Conservation (phyloP, 2,888 invertebrate genomes). For the Tetragonula carbonaria region DNA sequence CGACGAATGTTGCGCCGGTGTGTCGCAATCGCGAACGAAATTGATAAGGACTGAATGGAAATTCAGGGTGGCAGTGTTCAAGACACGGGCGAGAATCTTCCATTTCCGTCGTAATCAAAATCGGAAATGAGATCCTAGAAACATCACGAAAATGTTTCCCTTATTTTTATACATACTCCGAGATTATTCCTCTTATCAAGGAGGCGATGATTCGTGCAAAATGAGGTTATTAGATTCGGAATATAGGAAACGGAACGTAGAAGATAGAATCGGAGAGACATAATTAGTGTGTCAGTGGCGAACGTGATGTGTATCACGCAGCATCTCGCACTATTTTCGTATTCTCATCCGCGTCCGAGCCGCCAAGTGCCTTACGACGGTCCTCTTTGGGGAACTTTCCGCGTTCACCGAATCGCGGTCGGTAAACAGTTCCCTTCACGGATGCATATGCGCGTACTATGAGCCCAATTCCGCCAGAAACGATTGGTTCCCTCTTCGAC, state of each 20-base stretch:
- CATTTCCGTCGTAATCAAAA: not conserved
- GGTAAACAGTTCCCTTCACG: conserved; percentile 77
- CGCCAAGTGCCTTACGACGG: conserved; percentile 68
- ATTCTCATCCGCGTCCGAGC: conserved; percentile 37
- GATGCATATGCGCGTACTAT: conserved; percentile 73
- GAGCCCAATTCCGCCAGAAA: conserved; percentile 76
- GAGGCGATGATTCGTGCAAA: not conserved
- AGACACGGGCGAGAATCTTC: not conserved
- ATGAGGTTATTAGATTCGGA: not conserved
- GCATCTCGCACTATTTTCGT: conserved; percentile 49
- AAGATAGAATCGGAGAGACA: not conserved
- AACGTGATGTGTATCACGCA: conserved; percentile 19
- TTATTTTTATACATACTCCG: not conserved
- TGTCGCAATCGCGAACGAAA: not conserved
- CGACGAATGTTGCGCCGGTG: not conserved
- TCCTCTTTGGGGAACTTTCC: conserved; percentile 76
- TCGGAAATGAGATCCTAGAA: not conserved
- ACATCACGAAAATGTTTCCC: not conserved
- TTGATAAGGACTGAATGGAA: conserved; percentile 9
- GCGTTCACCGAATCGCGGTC: conserved; percentile 78
- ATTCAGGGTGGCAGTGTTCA: not conserved
- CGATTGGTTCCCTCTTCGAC: conserved; percentile 78
- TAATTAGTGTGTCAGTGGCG: conserved; percentile 29
- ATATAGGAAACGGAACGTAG: not conserved
- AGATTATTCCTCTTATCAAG: not conserved